phyloP scores from a whole-genome alignment of 2,113 vertebrate species.

The Emydocephalus ijimae region DNA sequence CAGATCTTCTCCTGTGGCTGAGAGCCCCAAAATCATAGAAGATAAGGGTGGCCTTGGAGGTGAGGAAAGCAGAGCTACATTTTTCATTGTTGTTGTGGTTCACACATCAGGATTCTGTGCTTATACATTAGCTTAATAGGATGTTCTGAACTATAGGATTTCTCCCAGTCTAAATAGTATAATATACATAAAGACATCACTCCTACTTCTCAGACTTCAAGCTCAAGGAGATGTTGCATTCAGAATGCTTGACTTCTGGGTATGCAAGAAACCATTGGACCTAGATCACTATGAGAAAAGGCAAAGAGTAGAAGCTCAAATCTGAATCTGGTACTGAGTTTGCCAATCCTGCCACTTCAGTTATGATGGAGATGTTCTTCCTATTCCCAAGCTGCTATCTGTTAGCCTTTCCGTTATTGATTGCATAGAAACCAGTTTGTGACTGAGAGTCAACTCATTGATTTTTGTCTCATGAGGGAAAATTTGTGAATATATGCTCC shows the following conservation, averaged over 20 bases:
- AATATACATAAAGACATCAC: neutral
- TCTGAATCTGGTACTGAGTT: neutral
- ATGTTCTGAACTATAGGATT: neutral
- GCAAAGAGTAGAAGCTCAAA: neutral
- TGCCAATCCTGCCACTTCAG: neutral
- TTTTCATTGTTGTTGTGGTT: neutral
- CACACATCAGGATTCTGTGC: neutral
- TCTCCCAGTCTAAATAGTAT: neutral
- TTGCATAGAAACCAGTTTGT: neutral
- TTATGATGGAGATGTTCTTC: neutral
- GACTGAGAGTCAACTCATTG: neutral
- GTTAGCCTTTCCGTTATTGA: neutral
- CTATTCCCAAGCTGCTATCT: neutral
- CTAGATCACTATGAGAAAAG: neutral
- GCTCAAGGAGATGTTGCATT: neutral
- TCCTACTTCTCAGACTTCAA: neutral
- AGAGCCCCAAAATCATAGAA: conserved; percentile 66
- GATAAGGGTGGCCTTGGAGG: conserved; percentile 69
- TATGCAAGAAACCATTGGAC: neutral
- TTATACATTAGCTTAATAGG: neutral
- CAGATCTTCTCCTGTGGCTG: conserved; percentile 65
- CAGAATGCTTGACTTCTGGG: neutral
- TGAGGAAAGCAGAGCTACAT: conserved; percentile 44
- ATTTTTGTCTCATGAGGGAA: neutral
- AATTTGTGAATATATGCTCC: neutral